Evolutionary conservation across 2,797 vertebrate species (phyloP), one percentile per base, ranked within the genome.

Genomic region (Argentina silus): DNA sequence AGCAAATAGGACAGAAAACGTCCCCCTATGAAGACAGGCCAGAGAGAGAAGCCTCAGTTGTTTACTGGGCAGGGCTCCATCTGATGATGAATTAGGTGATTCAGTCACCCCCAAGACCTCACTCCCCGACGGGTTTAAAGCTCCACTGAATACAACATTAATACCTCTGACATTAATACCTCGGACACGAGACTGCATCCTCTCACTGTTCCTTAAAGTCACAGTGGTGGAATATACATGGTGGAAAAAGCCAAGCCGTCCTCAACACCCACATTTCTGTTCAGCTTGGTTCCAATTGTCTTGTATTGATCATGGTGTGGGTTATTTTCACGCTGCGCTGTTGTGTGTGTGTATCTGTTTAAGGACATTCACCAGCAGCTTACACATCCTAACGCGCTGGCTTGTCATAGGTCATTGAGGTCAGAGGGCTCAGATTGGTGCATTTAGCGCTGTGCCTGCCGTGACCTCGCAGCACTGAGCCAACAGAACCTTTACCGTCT

Each of bases 1-100:
- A 64, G 64, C 64, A 85, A 84, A 53, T 83, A 71, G 78, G 78
- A 62, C 86, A 87, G 72, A 81, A 36, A 59, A 60, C 9, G 71
- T 7, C 19, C 21, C 76, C 71, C 71, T 15, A 60, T 55, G 57
- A 74, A 69, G 66, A 70, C 50, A n/a, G 14, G 1, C 21, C 8
- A 57, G 56, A 59, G 56, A 74, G 48, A 27, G 48, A 27, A 63
- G 23, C 48, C 47, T 62, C 23, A 53, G 74, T 67, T 73, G 65
- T 79, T 63, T 70, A 74, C 50, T 75, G 65, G 69, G 55, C 9
- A 45, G 36, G 43, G 42, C 61, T 44, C 42, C 42, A 43, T 44
- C 15, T 36, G 15, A 42, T 51, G 61, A 69, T 68, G 61, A 78
- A 70, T 14, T 17, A 2, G 6, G 45, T 66, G 69, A 81, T 70